Evolutionary conservation across 2,113 vertebrate species (phyloP).

Genomic region (Hydrolagus affinis): DNA sequence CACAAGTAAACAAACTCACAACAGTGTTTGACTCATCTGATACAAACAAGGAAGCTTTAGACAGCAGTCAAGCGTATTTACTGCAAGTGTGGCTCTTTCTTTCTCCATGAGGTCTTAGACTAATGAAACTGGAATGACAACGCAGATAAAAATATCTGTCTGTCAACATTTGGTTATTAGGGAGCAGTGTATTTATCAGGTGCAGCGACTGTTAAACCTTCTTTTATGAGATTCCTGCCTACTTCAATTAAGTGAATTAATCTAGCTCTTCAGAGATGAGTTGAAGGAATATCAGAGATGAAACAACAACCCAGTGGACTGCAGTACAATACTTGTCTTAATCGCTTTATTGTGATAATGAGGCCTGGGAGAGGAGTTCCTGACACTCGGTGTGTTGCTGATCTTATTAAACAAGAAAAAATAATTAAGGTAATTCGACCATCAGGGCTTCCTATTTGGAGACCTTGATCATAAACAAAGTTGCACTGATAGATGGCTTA

Average conservation of each 20-base stretch:
- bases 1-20: constrained; percentile 28
- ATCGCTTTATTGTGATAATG: too few species aligned
- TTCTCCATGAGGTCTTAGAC: neutral
- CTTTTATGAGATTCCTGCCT: neutral
- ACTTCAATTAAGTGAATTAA: neutral
- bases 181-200: neutral
- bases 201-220: neutral
- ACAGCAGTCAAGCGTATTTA: constrained; percentile 5
- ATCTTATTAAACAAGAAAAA: too few species aligned
- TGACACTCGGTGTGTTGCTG: too few species aligned
- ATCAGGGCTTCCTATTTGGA: too few species aligned
- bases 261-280: neutral
- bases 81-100: neutral
- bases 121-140: neutral
- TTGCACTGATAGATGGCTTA: too few species aligned
- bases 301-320: too few species aligned
- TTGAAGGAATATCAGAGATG: too few species aligned
- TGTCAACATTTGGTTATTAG: neutral
- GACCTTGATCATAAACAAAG: too few species aligned
- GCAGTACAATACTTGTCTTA: too few species aligned
- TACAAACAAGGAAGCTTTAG: constrained; percentile 7
- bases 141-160: constrained; percentile 3
- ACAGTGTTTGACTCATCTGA: constrained; percentile 7
- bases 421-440: too few species aligned
- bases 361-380: too few species aligned